Conservation (phyloP, 1,140 invertebrate genomes). For the Apis cerana region DNA sequence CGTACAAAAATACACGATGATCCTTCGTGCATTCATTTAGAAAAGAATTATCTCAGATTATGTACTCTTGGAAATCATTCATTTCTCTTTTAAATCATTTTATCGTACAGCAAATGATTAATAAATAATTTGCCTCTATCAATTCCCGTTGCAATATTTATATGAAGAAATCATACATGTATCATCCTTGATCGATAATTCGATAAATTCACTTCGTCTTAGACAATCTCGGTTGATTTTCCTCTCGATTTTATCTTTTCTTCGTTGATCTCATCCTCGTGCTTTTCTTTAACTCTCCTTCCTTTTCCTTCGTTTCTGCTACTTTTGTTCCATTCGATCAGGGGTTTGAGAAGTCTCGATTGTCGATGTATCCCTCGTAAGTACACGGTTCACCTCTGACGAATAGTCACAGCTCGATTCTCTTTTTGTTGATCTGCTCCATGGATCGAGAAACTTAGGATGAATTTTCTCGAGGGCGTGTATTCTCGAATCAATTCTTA, state of each 20-base stretch:
- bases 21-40: no score
- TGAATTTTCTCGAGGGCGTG: neutral
- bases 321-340: constrained; percentile 37
- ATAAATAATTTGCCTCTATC: neutral
- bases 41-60: no score
- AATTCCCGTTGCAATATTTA: no score
- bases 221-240: constrained; percentile 5
- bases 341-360: neutral
- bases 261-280: constrained; percentile 25
- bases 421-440: constrained; percentile 10
- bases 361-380: constrained; percentile 22
- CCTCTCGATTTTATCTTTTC: constrained; percentile 37
- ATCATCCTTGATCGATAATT: neutral
- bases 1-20: no score
- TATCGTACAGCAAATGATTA: no score
- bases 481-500: neutral
- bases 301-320: constrained; percentile 19
- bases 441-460: neutral
- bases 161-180: neutral
- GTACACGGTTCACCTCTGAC: neutral
- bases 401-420: constrained; percentile 32
- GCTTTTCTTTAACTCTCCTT: neutral
- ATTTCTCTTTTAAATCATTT: no score
- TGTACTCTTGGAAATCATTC: no score
- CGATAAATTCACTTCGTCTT: neutral